phyloP scores from a whole-genome alignment of 2,797 vertebrate species.

The Hippopotamyrus pictus region DNA sequence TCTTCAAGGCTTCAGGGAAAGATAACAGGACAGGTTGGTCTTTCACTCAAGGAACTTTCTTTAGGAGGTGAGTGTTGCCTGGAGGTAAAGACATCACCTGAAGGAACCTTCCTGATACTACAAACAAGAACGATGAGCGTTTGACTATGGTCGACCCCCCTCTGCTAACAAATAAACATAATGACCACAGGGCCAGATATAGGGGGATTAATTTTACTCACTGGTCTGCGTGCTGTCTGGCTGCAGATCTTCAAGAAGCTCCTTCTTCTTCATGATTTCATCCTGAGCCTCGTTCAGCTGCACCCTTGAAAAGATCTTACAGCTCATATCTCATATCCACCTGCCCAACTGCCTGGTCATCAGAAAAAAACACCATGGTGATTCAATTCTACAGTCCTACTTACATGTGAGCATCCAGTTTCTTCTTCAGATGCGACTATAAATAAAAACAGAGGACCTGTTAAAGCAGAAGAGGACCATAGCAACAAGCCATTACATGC shows the following conservation, averaged over 20 bases:
- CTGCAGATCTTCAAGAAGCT: conserved; percentile 87
- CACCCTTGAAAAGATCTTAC: conserved; percentile 64
- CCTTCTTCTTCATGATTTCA: conserved; percentile 93
- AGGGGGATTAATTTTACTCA: conserved; percentile 41
- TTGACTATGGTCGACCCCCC: neutral
- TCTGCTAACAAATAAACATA: neutral
- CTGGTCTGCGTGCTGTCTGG: conserved; percentile 82
- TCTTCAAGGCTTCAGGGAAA: conserved; percentile 67
- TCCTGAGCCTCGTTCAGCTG: conserved; percentile 92
- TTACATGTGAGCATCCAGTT: conserved; percentile 94
- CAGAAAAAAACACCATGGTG: neutral
- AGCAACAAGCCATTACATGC: neutral
- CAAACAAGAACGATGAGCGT: neutral
- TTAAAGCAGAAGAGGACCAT: neutral
- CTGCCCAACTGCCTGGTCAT: neutral
- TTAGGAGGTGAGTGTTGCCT: neutral
- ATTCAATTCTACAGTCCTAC: conserved; percentile 49
- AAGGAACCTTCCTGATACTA: neutral
- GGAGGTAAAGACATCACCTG: neutral
- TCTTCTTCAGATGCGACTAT: conserved; percentile 89
- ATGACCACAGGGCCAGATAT: neutral
- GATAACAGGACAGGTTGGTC: neutral
- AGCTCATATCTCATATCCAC: neutral
- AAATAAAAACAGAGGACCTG: conserved; percentile 32
- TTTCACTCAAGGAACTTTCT: neutral